Evolutionary conservation across 1,140 invertebrate species (phyloP).

Genomic region (Lasioglossum albipes): DNA sequence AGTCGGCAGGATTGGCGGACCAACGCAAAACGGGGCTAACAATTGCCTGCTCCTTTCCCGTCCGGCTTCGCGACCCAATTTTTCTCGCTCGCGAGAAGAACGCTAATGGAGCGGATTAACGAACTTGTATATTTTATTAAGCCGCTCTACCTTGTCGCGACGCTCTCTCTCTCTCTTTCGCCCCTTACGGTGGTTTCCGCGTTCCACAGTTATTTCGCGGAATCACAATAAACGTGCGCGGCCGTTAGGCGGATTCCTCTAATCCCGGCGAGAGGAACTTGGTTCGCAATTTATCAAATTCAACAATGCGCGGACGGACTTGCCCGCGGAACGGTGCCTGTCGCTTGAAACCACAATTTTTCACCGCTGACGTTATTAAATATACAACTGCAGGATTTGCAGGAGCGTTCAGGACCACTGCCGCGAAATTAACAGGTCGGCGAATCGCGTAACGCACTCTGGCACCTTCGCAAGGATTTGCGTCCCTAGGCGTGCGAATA

Average conservation of each 20-base stretch:
- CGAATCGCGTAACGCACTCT: no score
- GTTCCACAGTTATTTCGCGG: not conserved
- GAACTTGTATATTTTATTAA: constrained; percentile 43
- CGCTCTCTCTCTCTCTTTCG: not conserved
- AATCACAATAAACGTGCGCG: constrained; percentile 1
- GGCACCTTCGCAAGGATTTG: no score
- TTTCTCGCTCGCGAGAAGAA: not conserved
- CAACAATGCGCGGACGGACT: not conserved
- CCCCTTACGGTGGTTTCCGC: not conserved
- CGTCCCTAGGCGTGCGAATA: no score
- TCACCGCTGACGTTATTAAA: constrained; percentile 8
- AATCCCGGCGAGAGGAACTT: not conserved
- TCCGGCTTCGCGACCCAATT: constrained; percentile 7
- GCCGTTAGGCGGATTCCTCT: not conserved
- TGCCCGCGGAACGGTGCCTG: not conserved
- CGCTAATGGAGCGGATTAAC: constrained; percentile 26
- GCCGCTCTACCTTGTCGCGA: not conserved
- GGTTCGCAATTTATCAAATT: constrained; percentile 10
- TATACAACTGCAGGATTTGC: not conserved
- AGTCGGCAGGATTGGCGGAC: not conserved
- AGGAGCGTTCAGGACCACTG: no score
- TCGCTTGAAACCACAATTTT: not conserved
- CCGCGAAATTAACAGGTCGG: no score
- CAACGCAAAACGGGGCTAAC: constrained; percentile 9
- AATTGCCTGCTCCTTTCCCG: constrained; percentile 9